Percentiles rank a stretch among this genome's conserved stretches.
These are phyloP conservation scores for Gopherus evgoodei DNA, from an alignment of 2,113 vertebrate species.

Conservation along the genomic window DNA sequence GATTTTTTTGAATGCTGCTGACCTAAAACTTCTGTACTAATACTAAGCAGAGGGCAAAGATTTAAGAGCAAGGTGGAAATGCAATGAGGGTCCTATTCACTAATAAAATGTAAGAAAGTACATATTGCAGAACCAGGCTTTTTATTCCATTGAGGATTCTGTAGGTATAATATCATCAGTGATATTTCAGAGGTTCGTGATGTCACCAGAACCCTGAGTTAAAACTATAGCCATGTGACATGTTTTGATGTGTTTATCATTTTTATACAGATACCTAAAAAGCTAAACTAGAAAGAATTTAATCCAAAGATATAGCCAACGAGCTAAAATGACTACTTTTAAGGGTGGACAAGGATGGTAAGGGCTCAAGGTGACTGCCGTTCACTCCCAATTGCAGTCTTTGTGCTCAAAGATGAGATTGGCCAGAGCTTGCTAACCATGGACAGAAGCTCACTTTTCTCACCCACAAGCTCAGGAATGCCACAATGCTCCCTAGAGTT, in stretches of 20 bases:
- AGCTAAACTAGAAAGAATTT: slow-evolving; percentile 48
- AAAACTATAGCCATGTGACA: slow-evolving; percentile 53
- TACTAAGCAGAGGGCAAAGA: slow-evolving; percentile 48
- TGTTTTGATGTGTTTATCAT: slow-evolving; percentile 51
- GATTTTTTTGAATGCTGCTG: slow-evolving; percentile 72
- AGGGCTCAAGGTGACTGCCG: not conserved
- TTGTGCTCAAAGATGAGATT: not conserved
- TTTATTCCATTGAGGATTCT: slow-evolving; percentile 23
- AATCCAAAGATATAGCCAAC: slow-evolving; percentile 27
- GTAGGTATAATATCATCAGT: slow-evolving; percentile 43
- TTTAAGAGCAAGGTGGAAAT: slow-evolving; percentile 57
- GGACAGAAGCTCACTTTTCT: not conserved
- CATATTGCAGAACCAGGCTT: slow-evolving; percentile 34
- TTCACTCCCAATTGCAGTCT: not conserved
- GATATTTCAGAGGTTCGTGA: slow-evolving; percentile 45
- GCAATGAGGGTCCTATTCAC: slow-evolving; percentile 63
- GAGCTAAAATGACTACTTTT: not conserved
- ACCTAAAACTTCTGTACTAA: slow-evolving; percentile 71
- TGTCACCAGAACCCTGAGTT: slow-evolving; percentile 43
- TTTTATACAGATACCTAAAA: slow-evolving; percentile 56
- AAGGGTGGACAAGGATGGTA: not conserved
- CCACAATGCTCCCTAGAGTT: not conserved
- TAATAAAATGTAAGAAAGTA: slow-evolving; percentile 49
- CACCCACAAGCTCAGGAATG: not conserved
- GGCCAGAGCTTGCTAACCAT: not conserved